Conservation (phyloP, 2,113 vertebrate genomes). For the Amia ocellicauda region DNA sequence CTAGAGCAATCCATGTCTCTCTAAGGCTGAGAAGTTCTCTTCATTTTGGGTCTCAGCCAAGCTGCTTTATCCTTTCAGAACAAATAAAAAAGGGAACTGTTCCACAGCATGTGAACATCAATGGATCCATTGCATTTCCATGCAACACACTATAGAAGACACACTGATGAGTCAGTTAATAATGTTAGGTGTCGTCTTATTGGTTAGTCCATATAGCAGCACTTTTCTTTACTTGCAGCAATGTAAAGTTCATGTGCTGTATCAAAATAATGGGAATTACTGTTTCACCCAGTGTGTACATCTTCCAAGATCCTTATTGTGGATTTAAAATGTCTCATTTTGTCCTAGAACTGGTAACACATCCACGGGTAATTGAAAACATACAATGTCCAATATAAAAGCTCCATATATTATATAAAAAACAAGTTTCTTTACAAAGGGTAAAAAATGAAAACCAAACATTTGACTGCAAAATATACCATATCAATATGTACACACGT, state of each 20-base stretch:
- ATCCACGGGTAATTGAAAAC: constrained; percentile 12
- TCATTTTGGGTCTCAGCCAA: constrained; percentile 61
- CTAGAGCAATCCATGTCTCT: constrained; percentile 25
- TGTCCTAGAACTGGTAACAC: constrained; percentile 13
- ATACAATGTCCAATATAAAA: constrained; percentile 35
- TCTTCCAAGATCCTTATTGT: too few relatives aligned
- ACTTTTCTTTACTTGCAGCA: constrained; percentile 37
- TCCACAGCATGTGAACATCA: background rate
- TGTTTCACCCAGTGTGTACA: too few relatives aligned
- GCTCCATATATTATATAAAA: constrained; percentile 89
- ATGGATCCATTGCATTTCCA: constrained; percentile 31
- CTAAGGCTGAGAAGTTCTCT: constrained; percentile 63
- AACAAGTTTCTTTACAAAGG: constrained; percentile 69
- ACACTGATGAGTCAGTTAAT: constrained; percentile 45
- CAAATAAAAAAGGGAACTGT: constrained; percentile 33
- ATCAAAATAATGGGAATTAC: background rate
- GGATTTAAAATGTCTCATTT: too few relatives aligned
- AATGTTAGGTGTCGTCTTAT: constrained; percentile 18
- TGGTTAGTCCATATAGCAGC: constrained; percentile 47
- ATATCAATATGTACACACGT: constrained; percentile 80
- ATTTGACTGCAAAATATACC: constrained; percentile 76
- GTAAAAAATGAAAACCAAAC: constrained; percentile 53
- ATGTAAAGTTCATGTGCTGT: constrained; percentile 7
- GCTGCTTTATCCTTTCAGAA: constrained; percentile 58
- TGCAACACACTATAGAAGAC: constrained; percentile 32